Evolutionary conservation across 2,888 invertebrate species (phyloP), one percentile per base, ranked within the genome.

Genomic region (Peribatodes rhomboidaria): DNA sequence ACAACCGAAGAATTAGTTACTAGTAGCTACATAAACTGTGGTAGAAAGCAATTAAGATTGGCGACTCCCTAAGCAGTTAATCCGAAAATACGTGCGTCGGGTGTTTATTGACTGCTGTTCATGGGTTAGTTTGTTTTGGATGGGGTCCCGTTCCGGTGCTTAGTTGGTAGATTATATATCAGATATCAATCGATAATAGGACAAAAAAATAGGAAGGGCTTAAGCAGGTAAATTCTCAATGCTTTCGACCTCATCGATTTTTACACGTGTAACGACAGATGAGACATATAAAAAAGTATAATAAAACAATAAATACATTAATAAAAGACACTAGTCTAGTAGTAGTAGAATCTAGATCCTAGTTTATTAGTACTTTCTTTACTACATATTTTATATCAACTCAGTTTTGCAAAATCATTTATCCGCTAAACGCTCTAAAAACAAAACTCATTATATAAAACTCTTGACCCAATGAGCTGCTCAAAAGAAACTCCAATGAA

Each of bases 51-150:
- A 92, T 92, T 92, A 92, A 91, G 90, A 91, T 88, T 86, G 88
- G 88, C 84, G 81, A 86, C 87, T 88, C 89, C 89, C 90, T 84
- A 82, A 82, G 82, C 79, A 87, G 90, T 91, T 92, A 91, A 92
- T 92, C 90, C 87, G 83, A 87, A 90, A 89, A 89, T 92, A 92
- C 92, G 91, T 92, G 91, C 82, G 79, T 76, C 76, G 91, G 85
- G 88, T 89, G 89, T 90, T 92, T 92, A 93, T 92, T 85, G 88
- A 87, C 88, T 88, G 79, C 81, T 82, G 84, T 83, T 70, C 68
- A 61, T 67, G 67, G 67, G 69, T 69, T 65, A 73, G 81, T 85
- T 86, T 86, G 81, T 85, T 85, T 84, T 83, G 78, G 81, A 83
- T 80, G 78, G 82, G 74, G 69, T 74, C 71, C 69, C 53, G 4